Conservation (phyloP, 2,888 invertebrate species). For the Drosophila kanekoi region DNA sequence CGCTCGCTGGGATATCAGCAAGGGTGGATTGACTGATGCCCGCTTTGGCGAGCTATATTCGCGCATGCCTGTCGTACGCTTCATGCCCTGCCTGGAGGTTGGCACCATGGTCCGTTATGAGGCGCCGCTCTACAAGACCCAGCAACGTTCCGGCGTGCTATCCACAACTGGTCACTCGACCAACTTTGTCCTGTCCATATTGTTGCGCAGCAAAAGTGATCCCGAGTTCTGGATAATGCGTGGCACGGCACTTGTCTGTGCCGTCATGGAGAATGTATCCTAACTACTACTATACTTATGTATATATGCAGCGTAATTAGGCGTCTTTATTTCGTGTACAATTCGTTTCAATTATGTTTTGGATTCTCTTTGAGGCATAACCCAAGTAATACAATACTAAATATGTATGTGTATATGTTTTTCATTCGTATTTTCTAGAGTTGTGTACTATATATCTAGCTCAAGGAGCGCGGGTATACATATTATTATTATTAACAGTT, state of each 20-base stretch:
- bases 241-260: constrained; percentile 94
- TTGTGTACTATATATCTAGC: constrained; percentile 20
- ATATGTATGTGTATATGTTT: constrained; percentile 27
- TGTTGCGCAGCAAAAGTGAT: constrained; percentile 88
- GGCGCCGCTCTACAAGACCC: constrained; percentile 95
- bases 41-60: constrained; percentile 85
- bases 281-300: constrained; percentile 32
- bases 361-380: constrained; percentile 32
- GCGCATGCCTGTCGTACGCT: constrained; percentile 81
- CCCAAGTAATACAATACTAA: constrained; percentile 45
- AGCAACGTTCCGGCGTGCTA: constrained; percentile 92
- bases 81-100: constrained; percentile 82
- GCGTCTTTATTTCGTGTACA: constrained; percentile 65
- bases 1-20: constrained; percentile 91
- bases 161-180: constrained; percentile 97
- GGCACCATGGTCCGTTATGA: constrained; percentile 75
- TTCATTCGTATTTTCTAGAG: constrained; percentile 29
- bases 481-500: constrained; percentile 34
- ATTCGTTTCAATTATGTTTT: constrained; percentile 40
- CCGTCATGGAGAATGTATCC: constrained; percentile 88
- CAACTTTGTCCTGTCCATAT: constrained; percentile 93
- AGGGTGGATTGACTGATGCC: constrained; percentile 91
- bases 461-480: constrained; percentile 8
- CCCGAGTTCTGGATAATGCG: constrained; percentile 95
- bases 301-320: constrained; percentile 40